A percentile compares a stretch with the other conserved stretches of the same genome.
phyloP scores from a whole-genome alignment of 2,113 vertebrate genomes.

The Buteo buteo region DNA sequence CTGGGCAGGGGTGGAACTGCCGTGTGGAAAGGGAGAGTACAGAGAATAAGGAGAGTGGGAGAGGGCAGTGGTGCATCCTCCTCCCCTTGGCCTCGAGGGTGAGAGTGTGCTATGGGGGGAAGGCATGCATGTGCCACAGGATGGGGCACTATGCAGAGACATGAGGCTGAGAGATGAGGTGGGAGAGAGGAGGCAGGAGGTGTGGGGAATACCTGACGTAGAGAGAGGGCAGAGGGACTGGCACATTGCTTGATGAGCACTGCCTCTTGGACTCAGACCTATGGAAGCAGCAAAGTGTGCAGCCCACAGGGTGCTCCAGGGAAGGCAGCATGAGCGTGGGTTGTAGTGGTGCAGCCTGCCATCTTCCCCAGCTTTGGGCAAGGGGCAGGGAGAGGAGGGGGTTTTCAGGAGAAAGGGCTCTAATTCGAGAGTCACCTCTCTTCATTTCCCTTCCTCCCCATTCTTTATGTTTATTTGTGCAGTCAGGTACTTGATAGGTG shows the following conservation, averaged over 20 bases:
- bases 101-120: not conserved
- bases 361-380: not conserved
- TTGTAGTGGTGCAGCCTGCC: not conserved
- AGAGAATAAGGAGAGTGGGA: not conserved
- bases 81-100: not conserved
- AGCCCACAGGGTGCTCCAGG: not conserved
- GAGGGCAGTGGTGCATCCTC: not conserved
- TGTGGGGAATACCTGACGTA: not conserved
- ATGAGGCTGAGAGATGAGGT: not conserved
- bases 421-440: not conserved
- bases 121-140: not conserved
- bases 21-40: not conserved
- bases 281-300: not conserved
- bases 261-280: not conserved
- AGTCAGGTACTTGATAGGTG: not conserved
- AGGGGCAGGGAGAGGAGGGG: not conserved
- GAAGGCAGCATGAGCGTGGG: not conserved
- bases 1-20: not conserved
- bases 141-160: not conserved
- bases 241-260: not conserved
- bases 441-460: not conserved
- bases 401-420: not conserved
- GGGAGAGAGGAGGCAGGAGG: not conserved
- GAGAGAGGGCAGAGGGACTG: fast-evolving
- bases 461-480: not conserved